These are phyloP conservation scores for Lycodopsis pacificus DNA, from an alignment of 2,797 vertebrate species.

Conservation along the genomic window DNA sequence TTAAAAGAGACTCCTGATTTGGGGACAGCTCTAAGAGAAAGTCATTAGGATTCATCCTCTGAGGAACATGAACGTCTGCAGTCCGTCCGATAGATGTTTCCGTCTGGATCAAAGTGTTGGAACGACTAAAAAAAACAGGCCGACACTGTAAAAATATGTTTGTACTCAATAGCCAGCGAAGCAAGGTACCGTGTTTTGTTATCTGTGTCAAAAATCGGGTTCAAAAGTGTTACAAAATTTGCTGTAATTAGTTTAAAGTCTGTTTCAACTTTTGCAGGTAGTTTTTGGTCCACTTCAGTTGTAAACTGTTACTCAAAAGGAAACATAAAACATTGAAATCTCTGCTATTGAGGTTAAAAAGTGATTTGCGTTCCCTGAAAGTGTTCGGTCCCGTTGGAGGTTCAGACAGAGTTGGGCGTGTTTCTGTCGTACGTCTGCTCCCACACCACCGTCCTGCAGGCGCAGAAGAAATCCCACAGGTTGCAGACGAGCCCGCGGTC, in stretches of 20 bases:
- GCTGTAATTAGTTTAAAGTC: too few relatives aligned
- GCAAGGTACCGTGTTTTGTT: background rate
- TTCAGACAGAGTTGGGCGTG: constrained; percentile 41
- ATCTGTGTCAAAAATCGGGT: background rate
- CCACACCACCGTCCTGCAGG: constrained; percentile 87
- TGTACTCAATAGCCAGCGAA: background rate
- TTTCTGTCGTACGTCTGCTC: constrained; percentile 86
- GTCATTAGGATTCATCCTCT: background rate
- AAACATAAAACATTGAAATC: background rate
- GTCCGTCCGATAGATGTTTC: background rate
- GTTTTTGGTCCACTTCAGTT: background rate
- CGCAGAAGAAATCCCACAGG: constrained; percentile 93
- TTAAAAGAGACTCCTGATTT: too few relatives aligned
- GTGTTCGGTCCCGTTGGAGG: background rate
- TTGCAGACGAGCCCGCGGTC: constrained; percentile 90
- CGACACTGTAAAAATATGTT: background rate
- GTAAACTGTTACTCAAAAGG: background rate
- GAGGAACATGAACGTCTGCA: background rate
- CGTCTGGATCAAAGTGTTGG: background rate
- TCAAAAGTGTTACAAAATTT: background rate
- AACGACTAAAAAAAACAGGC: background rate
- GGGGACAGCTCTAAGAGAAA: too few relatives aligned
- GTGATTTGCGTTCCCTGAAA: background rate
- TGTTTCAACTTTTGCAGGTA: background rate
- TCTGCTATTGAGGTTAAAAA: background rate